These are phyloP conservation scores for Cylas formicarius DNA, from an alignment of 1,140 invertebrate genomes.

Conservation along the genomic window DNA sequence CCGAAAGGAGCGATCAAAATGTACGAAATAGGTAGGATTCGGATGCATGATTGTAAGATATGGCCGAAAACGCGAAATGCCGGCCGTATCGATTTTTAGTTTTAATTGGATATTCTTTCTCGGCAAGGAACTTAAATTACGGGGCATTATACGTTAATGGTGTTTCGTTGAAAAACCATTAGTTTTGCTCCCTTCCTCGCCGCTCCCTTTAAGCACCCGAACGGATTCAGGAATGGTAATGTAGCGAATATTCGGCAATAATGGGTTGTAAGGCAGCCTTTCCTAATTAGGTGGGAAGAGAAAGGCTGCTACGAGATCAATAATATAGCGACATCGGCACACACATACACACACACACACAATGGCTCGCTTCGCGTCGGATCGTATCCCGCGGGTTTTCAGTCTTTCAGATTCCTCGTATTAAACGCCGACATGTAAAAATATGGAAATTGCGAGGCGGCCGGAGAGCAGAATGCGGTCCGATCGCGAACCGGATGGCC, in stretches of 20 bases:
- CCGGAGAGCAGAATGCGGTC: slow-evolving; percentile 31
- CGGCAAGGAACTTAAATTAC: slow-evolving; percentile 8
- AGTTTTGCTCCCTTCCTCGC: slow-evolving; percentile 1
- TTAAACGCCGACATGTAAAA: slow-evolving; percentile 39
- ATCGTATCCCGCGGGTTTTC: slow-evolving; percentile 20
- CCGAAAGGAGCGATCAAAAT: too few species aligned
- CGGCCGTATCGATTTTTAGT: neutral
- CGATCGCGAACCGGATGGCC: slow-evolving; percentile 29
- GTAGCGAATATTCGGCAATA: slow-evolving; percentile 12
- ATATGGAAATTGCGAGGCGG: slow-evolving; percentile 39
- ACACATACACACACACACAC: too few species aligned
- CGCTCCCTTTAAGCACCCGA: neutral
- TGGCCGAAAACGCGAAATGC: too few species aligned
- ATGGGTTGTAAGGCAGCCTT: slow-evolving; percentile 16
- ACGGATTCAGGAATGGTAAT: slow-evolving; percentile 13
- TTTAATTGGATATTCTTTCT: slow-evolving; percentile 8
- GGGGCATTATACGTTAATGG: slow-evolving; percentile 12
- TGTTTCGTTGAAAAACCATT: slow-evolving; percentile 8
- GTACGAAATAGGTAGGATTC: too few species aligned
- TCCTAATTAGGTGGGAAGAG: slow-evolving; percentile 27
- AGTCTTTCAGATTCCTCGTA: slow-evolving; percentile 28
- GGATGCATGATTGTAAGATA: too few species aligned
- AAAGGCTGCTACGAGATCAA: slow-evolving; percentile 24
- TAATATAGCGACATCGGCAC: slow-evolving; percentile 33
- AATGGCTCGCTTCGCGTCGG: slow-evolving; percentile 25